Base-by-base conservation (phyloP, 2,888 invertebrate genomes). In the Artemia sinica region DNA sequence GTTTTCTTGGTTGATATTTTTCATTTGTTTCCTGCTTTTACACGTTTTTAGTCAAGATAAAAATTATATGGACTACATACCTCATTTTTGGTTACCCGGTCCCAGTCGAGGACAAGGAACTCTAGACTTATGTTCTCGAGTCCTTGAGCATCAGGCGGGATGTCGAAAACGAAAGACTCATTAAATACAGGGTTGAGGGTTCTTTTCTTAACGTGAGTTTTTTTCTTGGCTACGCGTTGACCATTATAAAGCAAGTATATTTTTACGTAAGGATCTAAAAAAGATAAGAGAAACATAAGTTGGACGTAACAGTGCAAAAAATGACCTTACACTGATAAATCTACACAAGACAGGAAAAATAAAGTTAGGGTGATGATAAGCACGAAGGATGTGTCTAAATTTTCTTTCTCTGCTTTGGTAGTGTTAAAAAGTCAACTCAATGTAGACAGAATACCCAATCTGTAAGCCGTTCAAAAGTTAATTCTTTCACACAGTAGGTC, bases 131-230 rank as follows among this genome's bases (percentile, higher is more conserved):
- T 86, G 77, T 86, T 86, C 75, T 86, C 87, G 72, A 92, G 83
- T 13, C 86, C 85, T 73, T 88, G 89, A 65, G 84, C 84, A 69
- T 84, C 84, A 67, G 87, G 85, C 50, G 74, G 77, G 73, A 97
- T 90, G 75, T 97, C 96, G 78, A 97, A 97, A 69, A 94, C 91
- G 80, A 98, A 96, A 69, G 94, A 94, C 80, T 98, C 97, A 81
- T 98, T 98, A 83, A 95, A 98, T 69, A 98, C 95, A 0, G 97
- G 98, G 81, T 93, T 94, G 74, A 95, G 82, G 1, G 97, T 97
- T 70, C 95, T 85, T 79, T 95, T 97, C 84, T 96, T 96, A 67
- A 97, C 95, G 78, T 96, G 96, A 0, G 97, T 97, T 83, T 97
- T 96, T 84, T 96, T 96, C 83, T 97, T 98, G 67, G 94, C 92